phyloP scores from a whole-genome alignment of 2,113 vertebrate species.

The Chaetops frenatus region DNA sequence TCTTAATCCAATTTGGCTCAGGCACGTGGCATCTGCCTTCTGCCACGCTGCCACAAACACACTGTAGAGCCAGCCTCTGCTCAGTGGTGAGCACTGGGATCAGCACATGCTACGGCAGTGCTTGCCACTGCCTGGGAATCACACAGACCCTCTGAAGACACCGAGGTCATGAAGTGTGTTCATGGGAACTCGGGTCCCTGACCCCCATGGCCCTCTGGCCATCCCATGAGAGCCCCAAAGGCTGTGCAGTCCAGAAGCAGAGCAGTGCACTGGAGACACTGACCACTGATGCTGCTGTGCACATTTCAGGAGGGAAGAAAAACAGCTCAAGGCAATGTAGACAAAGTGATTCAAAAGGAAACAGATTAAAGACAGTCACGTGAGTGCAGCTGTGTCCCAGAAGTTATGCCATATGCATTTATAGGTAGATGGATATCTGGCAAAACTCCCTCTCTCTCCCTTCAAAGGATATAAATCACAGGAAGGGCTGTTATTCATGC shows the following conservation, averaged over 20 bases:
- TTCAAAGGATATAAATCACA: neutral
- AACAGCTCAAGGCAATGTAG: neutral
- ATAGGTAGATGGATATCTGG: neutral
- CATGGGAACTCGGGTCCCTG: neutral
- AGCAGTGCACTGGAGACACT: neutral
- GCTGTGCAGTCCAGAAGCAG: neutral
- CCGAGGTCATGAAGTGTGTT: neutral
- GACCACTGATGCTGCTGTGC: neutral
- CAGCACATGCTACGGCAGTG: rapidly evolving
- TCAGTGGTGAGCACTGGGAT: rapidly evolving
- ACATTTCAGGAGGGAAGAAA: neutral
- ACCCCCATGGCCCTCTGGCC: neutral
- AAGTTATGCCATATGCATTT: neutral
- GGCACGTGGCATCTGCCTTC: neutral
- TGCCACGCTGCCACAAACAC: neutral
- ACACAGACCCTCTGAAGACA: neutral
- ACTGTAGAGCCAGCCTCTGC: rapidly evolving
- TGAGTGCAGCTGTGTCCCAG: neutral
- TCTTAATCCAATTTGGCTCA: slow-evolving; percentile 10
- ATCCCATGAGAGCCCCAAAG: neutral
- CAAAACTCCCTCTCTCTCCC: neutral
- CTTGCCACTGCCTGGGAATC: neutral
- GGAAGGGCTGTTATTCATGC: neutral
- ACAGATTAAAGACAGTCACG: neutral
- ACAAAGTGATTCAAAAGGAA: slow-evolving; percentile 7